Conservation (phyloP, 2,797 vertebrate genomes). For the Leptatherina wallacei region DNA sequence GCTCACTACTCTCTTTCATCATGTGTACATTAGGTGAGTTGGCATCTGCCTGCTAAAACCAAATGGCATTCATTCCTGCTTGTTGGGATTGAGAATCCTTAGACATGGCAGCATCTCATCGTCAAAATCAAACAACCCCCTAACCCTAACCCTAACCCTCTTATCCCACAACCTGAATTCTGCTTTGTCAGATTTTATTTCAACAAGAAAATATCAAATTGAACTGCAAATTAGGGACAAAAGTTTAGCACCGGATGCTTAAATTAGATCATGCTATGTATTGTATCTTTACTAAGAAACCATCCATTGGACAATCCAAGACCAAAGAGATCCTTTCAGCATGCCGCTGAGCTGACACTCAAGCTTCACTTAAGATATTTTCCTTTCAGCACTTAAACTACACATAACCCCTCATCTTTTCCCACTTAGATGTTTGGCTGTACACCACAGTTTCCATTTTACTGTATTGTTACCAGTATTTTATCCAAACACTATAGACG, state of each 20-base stretch:
- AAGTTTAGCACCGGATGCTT: slow-evolving; percentile 14
- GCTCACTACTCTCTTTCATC: slow-evolving; percentile 61
- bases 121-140: slow-evolving; percentile 19
- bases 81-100: slow-evolving; percentile 52
- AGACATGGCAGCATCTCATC: slow-evolving; percentile 47
- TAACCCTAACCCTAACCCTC: too few relatives aligned
- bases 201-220: not conserved
- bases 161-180: slow-evolving; percentile 1
- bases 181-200: slow-evolving; percentile 7
- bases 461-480: slow-evolving; percentile 50
- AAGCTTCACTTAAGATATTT: slow-evolving; percentile 15
- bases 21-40: slow-evolving; percentile 62
- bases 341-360: slow-evolving; percentile 17
- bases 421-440: slow-evolving; percentile 60
- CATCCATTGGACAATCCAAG: not conserved
- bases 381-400: slow-evolving; percentile 36
- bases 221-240: slow-evolving; percentile 3
- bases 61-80: slow-evolving; percentile 41
- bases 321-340: slow-evolving; percentile 32
- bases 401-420: slow-evolving; percentile 34
- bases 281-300: slow-evolving; percentile 1
- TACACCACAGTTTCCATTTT: slow-evolving; percentile 55
- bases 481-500: slow-evolving; percentile 35
- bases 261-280: not conserved
- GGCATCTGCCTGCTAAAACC: slow-evolving; percentile 52